These are phyloP conservation scores for Epinephelus lanceolatus DNA, from an alignment of 2,113 vertebrate species.

Conservation along the genomic window DNA sequence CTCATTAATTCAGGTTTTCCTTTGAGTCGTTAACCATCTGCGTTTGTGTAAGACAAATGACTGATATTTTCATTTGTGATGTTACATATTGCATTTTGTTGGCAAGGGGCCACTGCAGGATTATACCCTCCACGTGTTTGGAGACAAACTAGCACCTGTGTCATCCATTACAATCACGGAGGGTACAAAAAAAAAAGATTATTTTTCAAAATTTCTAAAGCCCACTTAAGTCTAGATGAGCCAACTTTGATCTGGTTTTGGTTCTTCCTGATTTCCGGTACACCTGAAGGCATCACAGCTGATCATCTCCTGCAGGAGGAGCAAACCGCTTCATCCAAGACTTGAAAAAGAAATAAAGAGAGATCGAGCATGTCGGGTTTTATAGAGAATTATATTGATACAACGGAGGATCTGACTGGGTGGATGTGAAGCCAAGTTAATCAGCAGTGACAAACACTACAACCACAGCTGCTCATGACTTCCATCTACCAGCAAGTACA, in stretches of 20 bases:
- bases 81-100: too few relatives aligned
- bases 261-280: too few relatives aligned
- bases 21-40: too few relatives aligned
- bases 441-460: slow-evolving; percentile 72
- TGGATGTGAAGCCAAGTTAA: slow-evolving; percentile 72
- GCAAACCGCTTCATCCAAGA: background rate
- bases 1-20: too few relatives aligned
- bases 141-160: too few relatives aligned
- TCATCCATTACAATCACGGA: too few relatives aligned
- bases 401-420: slow-evolving; percentile 90
- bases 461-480: slow-evolving; percentile 70
- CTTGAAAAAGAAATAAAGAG: slow-evolving; percentile 62
- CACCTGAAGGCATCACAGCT: background rate
- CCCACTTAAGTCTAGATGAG: background rate
- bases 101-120: too few relatives aligned
- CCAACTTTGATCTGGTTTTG: background rate
- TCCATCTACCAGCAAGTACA: slow-evolving; percentile 64
- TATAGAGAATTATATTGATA: slow-evolving; percentile 98
- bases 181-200: too few relatives aligned
- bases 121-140: too few relatives aligned
- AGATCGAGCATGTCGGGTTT: slow-evolving; percentile 75
- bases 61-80: too few relatives aligned
- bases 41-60: too few relatives aligned
- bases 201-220: background rate
- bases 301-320: background rate